phyloP scores from a whole-genome alignment of 2,113 vertebrate species.

The Pipra filicauda region DNA sequence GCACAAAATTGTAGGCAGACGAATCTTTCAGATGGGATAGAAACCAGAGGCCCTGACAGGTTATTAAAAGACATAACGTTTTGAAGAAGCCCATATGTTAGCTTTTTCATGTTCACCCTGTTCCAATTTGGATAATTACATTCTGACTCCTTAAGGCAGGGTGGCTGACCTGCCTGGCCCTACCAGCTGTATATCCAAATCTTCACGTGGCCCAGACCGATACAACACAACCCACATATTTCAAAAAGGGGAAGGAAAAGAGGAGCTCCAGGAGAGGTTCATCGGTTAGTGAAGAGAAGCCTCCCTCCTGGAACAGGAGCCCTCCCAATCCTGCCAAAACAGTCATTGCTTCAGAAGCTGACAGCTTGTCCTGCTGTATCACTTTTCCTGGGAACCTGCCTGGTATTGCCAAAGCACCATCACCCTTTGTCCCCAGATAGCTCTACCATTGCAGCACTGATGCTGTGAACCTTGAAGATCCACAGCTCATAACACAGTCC shows the following conservation, averaged over 20 bases:
- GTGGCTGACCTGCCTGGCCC: constrained; percentile 24
- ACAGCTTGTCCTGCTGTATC: neutral
- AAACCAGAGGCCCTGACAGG: constrained; percentile 28
- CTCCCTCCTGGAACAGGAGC: accelerated
- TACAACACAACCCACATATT: neutral
- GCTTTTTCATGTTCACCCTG: constrained; percentile 11
- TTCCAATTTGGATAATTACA: constrained; percentile 29
- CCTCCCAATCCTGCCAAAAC: neutral
- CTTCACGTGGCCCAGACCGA: neutral
- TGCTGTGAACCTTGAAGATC: neutral
- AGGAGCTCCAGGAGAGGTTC: neutral
- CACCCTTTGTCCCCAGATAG: neutral
- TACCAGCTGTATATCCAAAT: constrained; percentile 14
- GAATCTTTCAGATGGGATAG: constrained; percentile 21
- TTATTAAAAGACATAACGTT: constrained; percentile 7
- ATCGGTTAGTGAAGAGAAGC: neutral
- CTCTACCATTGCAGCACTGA: neutral
- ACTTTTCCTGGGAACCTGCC: neutral
- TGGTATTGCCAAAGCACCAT: neutral
- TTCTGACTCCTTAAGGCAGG: constrained; percentile 26
- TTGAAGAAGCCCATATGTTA: constrained; percentile 33
- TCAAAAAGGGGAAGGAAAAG: neutral
- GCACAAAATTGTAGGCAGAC: constrained; percentile 25
- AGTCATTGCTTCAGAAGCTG: neutral
- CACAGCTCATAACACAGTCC: neutral